These are phyloP conservation scores for Pardosa pseudoannulata DNA, from an alignment of 2,888 invertebrate species.

Conservation along the genomic window DNA sequence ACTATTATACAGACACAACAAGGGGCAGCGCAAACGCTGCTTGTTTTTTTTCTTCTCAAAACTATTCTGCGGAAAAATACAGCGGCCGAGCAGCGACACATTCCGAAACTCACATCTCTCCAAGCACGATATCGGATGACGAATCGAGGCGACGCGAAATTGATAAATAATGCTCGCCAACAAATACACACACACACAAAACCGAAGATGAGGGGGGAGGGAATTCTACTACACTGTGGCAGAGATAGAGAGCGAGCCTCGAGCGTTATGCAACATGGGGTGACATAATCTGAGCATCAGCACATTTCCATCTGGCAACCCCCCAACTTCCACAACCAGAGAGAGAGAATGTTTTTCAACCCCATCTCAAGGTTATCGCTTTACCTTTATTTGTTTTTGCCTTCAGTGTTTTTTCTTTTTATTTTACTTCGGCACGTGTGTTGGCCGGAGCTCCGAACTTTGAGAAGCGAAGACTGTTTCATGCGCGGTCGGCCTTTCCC, in stretches of 20 bases:
- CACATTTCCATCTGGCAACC: not conserved
- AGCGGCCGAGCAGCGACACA: too few species aligned
- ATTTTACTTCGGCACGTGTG: constrained; percentile 59
- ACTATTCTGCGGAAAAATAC: too few species aligned
- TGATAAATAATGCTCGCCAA: too few species aligned
- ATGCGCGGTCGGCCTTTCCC: not conserved
- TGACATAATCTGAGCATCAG: constrained; percentile 10
- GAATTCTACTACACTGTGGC: too few species aligned
- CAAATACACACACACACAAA: too few species aligned
- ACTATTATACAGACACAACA: too few species aligned
- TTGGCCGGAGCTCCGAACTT: constrained; percentile 41
- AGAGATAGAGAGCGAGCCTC: not conserved
- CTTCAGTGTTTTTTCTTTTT: constrained; percentile 19
- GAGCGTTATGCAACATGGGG: not conserved
- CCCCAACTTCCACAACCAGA: not conserved
- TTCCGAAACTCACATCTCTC: too few species aligned
- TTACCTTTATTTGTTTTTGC: constrained; percentile 16
- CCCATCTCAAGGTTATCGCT: constrained; percentile 19
- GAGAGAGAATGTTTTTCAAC: constrained; percentile 3
- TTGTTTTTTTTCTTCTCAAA: too few species aligned
- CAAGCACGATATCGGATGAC: too few species aligned
- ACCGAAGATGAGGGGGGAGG: too few species aligned
- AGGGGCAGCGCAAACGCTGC: too few species aligned
- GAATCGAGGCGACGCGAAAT: too few species aligned
- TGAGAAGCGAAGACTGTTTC: not conserved